phyloP scores from a whole-genome alignment of 2,113 vertebrate genomes.

The Strix uralensis region DNA sequence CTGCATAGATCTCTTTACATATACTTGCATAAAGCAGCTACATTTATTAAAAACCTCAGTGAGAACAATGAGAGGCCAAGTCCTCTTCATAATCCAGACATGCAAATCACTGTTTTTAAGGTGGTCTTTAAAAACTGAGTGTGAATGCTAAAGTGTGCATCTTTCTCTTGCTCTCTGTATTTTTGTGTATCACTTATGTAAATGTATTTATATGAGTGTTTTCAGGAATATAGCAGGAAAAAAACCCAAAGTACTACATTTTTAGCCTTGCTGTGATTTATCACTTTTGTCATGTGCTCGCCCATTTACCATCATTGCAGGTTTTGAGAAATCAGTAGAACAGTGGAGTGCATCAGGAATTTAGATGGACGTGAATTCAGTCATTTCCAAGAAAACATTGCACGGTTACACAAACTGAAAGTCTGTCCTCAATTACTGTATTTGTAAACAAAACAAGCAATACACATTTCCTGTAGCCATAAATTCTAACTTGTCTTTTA shows the following conservation, averaged over 20 bases:
- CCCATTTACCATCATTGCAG: neutral
- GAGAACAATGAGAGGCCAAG: neutral
- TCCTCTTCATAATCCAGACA: neutral
- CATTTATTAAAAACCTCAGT: neutral
- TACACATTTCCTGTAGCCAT: neutral
- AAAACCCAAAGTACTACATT: fast-evolving
- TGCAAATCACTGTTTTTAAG: neutral
- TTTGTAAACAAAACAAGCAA: neutral
- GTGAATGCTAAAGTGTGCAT: fast-evolving
- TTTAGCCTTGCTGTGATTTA: neutral
- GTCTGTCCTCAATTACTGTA: neutral
- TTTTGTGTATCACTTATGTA: neutral
- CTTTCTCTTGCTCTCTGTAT: neutral
- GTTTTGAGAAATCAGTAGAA: neutral
- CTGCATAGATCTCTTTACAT: neutral
- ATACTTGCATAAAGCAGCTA: neutral
- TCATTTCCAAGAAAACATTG: neutral
- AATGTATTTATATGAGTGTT: neutral
- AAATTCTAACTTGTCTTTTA: neutral
- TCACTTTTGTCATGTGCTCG: neutral
- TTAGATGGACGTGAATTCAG: neutral
- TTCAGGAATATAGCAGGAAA: neutral
- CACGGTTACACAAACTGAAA: neutral
- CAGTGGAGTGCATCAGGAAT: neutral
- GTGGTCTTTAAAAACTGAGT: neutral